Percentiles rank a stretch among this genome's conserved stretches.
Conservation (phyloP, 2,113 vertebrate species). For the Illadopsis cleaveri region DNA sequence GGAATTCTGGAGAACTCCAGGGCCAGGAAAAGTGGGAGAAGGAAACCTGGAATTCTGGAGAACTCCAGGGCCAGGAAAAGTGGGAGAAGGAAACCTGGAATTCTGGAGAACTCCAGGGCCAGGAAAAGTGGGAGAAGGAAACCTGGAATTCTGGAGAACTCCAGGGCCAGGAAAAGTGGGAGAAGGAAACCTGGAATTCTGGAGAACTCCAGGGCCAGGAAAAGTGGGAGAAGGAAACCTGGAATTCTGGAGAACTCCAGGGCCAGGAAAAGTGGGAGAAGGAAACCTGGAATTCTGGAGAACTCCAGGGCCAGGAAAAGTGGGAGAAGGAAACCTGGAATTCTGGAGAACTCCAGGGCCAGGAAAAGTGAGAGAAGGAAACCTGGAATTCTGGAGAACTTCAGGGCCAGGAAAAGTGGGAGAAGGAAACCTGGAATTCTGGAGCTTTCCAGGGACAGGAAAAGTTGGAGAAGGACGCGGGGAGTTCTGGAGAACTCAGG, state of each 20-base stretch:
- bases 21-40: neutral
- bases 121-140: neutral
- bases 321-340: rapidly evolving
- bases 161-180: too few species aligned
- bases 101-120: rapidly evolving
- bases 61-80: rapidly evolving
- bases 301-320: neutral
- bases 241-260: neutral
- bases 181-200: too few species aligned
- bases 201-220: rapidly evolving
- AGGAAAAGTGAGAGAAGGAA: too few species aligned
- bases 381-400: too few species aligned
- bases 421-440: too few species aligned
- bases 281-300: neutral
- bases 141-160: neutral
- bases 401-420: too few species aligned
- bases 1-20: neutral
- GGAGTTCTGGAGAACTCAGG: too few species aligned
- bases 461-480: too few species aligned
- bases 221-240: rapidly evolving
- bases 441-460: too few species aligned
- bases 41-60: rapidly evolving
- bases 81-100: rapidly evolving
- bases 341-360: neutral
- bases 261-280: neutral